A percentile compares a stretch with the other conserved stretches of the same genome.
Evolutionary conservation across 2,888 invertebrate species (phyloP).

Genomic region (Diaperis boleti): DNA sequence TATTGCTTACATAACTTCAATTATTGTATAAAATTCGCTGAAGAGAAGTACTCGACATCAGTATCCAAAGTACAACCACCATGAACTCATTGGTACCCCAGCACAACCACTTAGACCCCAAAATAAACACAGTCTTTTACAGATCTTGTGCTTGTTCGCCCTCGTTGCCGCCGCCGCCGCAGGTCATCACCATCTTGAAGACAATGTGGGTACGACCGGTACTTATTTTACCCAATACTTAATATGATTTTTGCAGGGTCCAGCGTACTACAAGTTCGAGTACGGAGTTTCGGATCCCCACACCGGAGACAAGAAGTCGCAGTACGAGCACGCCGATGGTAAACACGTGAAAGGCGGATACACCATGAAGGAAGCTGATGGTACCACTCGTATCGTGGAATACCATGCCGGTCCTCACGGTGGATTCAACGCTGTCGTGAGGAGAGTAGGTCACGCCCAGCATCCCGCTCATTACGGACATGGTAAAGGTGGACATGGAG

Average conservation of each 20-base stretch:
- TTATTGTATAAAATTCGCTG: constrained; percentile 25
- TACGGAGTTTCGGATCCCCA: constrained; percentile 57
- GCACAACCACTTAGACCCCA: not conserved
- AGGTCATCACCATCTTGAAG: constrained; percentile 32
- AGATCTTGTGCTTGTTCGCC: constrained; percentile 24
- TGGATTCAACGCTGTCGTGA: constrained; percentile 53
- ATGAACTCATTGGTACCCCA: constrained; percentile 29
- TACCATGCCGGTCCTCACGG: constrained; percentile 44
- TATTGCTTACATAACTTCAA: constrained; percentile 14
- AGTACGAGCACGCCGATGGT: constrained; percentile 54
- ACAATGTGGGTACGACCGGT: constrained; percentile 32
- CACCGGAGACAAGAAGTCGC: constrained; percentile 56
- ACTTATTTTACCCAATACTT: not conserved
- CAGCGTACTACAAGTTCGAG: constrained; percentile 42
- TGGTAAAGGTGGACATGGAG: constrained; percentile 15
- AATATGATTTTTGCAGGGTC: constrained; percentile 33
- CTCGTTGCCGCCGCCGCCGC: constrained; percentile 31
- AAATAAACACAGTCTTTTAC: constrained; percentile 6
- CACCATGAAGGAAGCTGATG: constrained; percentile 56
- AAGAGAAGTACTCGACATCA: constrained; percentile 4
- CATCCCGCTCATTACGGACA: constrained; percentile 51
- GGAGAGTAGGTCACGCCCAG: constrained; percentile 52
- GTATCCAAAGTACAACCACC: constrained; percentile 18
- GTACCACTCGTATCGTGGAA: constrained; percentile 55
- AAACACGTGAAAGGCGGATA: constrained; percentile 54